Evolutionary conservation across 2,113 vertebrate genomes (phyloP), one percentile per base, ranked within the genome.

Genomic region (Corvus cornix): DNA sequence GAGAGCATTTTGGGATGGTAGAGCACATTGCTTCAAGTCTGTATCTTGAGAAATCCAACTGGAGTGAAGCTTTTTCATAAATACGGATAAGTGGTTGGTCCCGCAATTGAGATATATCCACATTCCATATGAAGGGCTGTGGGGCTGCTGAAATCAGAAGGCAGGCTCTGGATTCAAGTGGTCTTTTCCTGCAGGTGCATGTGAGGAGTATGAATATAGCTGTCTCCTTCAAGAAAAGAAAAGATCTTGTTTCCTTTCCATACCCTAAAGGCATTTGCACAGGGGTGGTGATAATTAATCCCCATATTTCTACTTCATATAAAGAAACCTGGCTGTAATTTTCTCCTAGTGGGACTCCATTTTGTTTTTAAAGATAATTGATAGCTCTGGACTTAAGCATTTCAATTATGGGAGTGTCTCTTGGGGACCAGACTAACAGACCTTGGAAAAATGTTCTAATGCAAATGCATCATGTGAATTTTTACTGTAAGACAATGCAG

Each of bases 301-400:
- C 95, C 76, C 68, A 35, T 64, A 95, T 95, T 95, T 93, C 90
- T 90, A 78, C 80, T 92, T 93, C 83, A 52, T 89, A 88, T 90
- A 94, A 96, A 94, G 92, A 95, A 94, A 92, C 62, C 41, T 95
- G 52, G 28, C 90, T 96, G 95, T 93, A 96, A 96, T 96, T 96
- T 96, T 94, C 88, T 97, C 90, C 95, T 96, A 81, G 85, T 92
- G 96, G 96, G 93, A 96, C 90, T 96, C 96, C 96, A 96, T 96
- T 96, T 97, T 96, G 96, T 96, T 97, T 96, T 96, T 97, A 97
- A 97, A 96, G 92, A 95, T 96, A 97, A 97, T 96, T 97, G 96
- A 96, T 97, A 96, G 90, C 93, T 96, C 92, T 94, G 93, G 93
- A 97, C 92, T 96, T 96, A 94, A 90, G 90, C 88, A 94, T 97